Evolutionary conservation across 2,113 vertebrate species (phyloP).

Genomic region (Pangasianodon hypophthalmus): DNA sequence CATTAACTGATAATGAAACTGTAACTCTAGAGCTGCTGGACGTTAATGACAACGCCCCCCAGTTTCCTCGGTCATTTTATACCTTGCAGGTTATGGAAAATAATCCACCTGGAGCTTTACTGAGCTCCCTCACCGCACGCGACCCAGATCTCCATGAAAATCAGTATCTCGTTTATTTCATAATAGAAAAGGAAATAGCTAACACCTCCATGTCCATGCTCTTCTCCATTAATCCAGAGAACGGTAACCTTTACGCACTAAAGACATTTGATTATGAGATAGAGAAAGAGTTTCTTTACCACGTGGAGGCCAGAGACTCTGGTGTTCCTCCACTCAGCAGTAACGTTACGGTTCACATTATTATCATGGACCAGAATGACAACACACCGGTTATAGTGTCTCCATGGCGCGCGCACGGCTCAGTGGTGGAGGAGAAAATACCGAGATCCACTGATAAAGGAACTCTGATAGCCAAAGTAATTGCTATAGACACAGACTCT

Average conservation of each 20-base stretch:
- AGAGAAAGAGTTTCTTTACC: constrained; percentile 68
- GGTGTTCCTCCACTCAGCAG: constrained; percentile 70
- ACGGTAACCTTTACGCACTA: constrained; percentile 60
- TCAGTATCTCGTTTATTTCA: constrained; percentile 59
- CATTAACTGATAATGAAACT: constrained; percentile 58
- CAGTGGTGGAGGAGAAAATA: constrained; percentile 60
- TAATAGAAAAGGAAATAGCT: constrained; percentile 54
- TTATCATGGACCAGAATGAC: constrained; percentile 77
- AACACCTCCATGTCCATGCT: constrained; percentile 58
- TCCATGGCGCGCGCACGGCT: constrained; percentile 70
- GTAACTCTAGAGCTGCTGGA: constrained; percentile 57
- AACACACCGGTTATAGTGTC: constrained; percentile 71
- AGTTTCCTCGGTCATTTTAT: constrained; percentile 50
- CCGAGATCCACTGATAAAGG: constrained; percentile 52
- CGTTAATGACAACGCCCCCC: constrained; percentile 54
- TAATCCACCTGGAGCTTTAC: constrained; percentile 50
- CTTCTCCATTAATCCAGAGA: constrained; percentile 63
- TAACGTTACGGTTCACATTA: constrained; percentile 73
- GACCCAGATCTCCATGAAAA: constrained; percentile 59
- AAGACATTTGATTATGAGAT: constrained; percentile 71
- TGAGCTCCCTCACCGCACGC: constrained; percentile 53
- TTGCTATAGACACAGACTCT: constrained; percentile 65
- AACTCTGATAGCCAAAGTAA: constrained; percentile 54
- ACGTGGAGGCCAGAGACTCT: constrained; percentile 69
- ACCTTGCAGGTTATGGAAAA: constrained; percentile 53